Evolutionary conservation across 2,888 invertebrate species (phyloP), one percentile per base, ranked within the genome.

Genomic region (Spatulosminthurus flaviceps): DNA sequence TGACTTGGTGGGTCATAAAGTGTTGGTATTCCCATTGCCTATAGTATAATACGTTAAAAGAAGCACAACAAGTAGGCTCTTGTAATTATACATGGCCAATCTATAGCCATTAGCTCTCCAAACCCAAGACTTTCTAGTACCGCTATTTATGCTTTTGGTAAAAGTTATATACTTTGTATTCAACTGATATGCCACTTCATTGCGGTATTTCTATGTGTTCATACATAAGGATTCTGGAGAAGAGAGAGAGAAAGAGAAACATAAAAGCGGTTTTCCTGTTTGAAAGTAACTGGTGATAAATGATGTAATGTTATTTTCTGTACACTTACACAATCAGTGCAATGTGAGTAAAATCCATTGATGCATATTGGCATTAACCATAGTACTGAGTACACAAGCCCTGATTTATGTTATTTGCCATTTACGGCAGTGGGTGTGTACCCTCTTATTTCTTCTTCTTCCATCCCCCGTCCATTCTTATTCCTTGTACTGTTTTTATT

Each of bases 341-440:
- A 26, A 67, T 26, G 28, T 26, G 67, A 61, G 61, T 61, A 74
- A 74, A 73, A 74, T 74, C 74, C 61, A 74, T 74, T 74, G 74
- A 74, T 74, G 74, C 74, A 74, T 51, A 51, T 74, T 74, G 74
- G 74, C 74, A 72, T 34, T 72, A 51, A 51, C 19, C 51, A 51
- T n/a, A 19, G 51, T 51, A 41, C 72, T 74, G 74, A 74, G 74
- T 74, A 74, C 74, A 74, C 74, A 74, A 74, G 61, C 74, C 61
- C 74, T 74, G 74, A 74, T 74, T 74, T 74, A 74, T 74, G 74
- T 74, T 60, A 74, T 74, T 74, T 74, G 74, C 74, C 74, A 74
- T 74, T 74, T 74, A 74, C 61, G 74, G 74, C 24, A 74, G 29
- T 74, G 74, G 74, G 74, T 74, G 74, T 74, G 74, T 74, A 60